phyloP scores from a whole-genome alignment of 2,888 invertebrate genomes.

The Synanthedon andrenaeformis region DNA sequence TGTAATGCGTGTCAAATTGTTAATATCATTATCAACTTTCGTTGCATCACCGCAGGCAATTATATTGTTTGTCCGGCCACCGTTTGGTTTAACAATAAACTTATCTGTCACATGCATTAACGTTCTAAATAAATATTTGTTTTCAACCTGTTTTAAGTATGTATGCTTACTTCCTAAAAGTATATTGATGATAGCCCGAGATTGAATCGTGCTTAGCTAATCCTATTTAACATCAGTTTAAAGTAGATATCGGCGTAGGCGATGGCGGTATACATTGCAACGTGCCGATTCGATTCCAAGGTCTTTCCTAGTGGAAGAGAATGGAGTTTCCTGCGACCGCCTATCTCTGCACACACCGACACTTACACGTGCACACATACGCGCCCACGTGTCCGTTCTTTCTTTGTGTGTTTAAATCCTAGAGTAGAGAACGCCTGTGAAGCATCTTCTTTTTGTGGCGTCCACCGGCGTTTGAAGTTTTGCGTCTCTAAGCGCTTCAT shows the following conservation, averaged over 20 bases:
- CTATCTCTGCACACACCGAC: constrained; percentile 65
- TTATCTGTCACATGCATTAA: constrained; percentile 49
- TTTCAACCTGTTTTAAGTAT: constrained; percentile 10
- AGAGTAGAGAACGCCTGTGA: constrained; percentile 58
- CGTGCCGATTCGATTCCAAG: constrained; percentile 69
- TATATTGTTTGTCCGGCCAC: constrained; percentile 42
- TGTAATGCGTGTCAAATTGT: constrained; percentile 59
- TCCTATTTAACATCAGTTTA: constrained; percentile 36
- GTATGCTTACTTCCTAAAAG: neutral
- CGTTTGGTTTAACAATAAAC: constrained; percentile 47
- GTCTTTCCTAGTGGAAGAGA: constrained; percentile 73
- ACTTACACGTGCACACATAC: constrained; percentile 59
- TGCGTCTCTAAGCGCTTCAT: constrained; percentile 56
- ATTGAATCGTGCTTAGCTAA: constrained; percentile 16
- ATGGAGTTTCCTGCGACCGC: constrained; percentile 71
- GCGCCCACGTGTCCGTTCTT: constrained; percentile 58
- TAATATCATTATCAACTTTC: constrained; percentile 64
- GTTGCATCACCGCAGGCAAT: constrained; percentile 55
- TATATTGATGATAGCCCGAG: neutral
- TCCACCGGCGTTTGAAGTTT: constrained; percentile 56
- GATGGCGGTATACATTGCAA: constrained; percentile 68
- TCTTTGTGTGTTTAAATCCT: constrained; percentile 60
- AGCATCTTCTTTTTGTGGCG: constrained; percentile 66
- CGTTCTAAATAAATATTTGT: constrained; percentile 27
- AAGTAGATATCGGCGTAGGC: constrained; percentile 66